Base-by-base conservation (phyloP, 2,113 vertebrate genomes). In the Chunga burmeisteri region DNA sequence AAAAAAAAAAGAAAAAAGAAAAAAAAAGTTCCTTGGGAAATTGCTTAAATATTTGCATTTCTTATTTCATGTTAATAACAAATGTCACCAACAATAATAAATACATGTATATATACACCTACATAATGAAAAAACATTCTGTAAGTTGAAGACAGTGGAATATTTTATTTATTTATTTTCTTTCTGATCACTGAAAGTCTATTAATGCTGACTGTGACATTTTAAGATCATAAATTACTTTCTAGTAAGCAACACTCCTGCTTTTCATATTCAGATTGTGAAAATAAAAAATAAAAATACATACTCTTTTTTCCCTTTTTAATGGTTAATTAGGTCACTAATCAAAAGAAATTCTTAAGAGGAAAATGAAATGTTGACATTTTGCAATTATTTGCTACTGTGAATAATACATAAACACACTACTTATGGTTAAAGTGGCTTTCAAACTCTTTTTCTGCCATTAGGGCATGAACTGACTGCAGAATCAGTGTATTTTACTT, bases 301-400 rank as follows among this genome's bases (percentile, higher is more conserved):
- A n/a, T 86, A 80, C 16, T 90, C 42, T 11, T 95, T 97, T 92
- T 92, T 42, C 13, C 5, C 59, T 91, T 95, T 96, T 97, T 97
- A 98, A 98, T 97, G 96, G 89, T 96, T 98, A 98, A 98, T 98
- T 97, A 98, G 96, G 97, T 98, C 97, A 98, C 95, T 97, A 98
- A 98, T 98, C 97, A 98, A 97, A 98, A 97, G 77, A 96, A 98
- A 96, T 96, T 95, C 96, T 96, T 98, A 96, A 97, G 93, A 97
- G 94, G 93, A 97, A 98, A 98, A 98, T 98, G 97, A 98, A 98
- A 98, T 98, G 97, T 98, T 98, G 98, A 97, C 96, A 97, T 98
- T 98, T 98, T 97, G 95, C 94, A 97, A 98, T 98, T 98, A 98
- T 98, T 98, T 97, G 96, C 96, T 96, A 96, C 96, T 97, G 97